Base-by-base conservation (phyloP, 2,797 vertebrate genomes). In the Rhynchonycteris naso region DNA sequence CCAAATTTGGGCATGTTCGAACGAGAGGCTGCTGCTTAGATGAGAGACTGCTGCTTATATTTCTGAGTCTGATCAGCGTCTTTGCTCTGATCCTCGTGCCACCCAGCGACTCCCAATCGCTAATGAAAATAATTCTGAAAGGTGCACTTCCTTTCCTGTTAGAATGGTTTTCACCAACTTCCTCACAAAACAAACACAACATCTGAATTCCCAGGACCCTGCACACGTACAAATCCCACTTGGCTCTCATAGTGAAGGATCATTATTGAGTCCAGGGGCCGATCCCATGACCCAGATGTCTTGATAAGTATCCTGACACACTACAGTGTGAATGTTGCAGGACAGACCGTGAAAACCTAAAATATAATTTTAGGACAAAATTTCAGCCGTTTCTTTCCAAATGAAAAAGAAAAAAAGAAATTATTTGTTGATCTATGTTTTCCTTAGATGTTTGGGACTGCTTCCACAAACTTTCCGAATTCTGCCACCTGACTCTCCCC, bases 321-420 rank as follows among this genome's bases (percentile, higher is more conserved):
- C 30, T 7, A 5, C 10, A n/a, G 16, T 10, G 11, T 12, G 0
- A 92, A 38, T 35, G 15, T 69, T 68, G 16, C 28, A 30, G 24
- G 71, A 68, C 5, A 38, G 24, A 50, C n/a, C 7, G 7, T 26
- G 22, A 66, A 90, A 21, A 50, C 5, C 1, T 50, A 18, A 52
- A 86, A 76, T 28, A 30, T 1, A 72, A 65, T 21, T 71, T 88
- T 30, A 69, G 16, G 43, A 38, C 28, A 90, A 50, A 59, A 58
- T 74, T 87, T 85, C 18, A 90, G 52, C 43, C 28, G 21, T 63
- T 58, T 66, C 22, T 78, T 92, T 91, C 26, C 83, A 95, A 71
- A 63, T 10, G 1, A 71, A 87, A 54, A 90, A 61, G 72, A 52
- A n/a, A 11, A 65, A 71, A 47, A 35, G 52, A 11, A 52, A 52